These are phyloP conservation scores for Drosophila lacteicornis DNA, from an alignment of 1,140 invertebrate species.

Conservation along the genomic window DNA sequence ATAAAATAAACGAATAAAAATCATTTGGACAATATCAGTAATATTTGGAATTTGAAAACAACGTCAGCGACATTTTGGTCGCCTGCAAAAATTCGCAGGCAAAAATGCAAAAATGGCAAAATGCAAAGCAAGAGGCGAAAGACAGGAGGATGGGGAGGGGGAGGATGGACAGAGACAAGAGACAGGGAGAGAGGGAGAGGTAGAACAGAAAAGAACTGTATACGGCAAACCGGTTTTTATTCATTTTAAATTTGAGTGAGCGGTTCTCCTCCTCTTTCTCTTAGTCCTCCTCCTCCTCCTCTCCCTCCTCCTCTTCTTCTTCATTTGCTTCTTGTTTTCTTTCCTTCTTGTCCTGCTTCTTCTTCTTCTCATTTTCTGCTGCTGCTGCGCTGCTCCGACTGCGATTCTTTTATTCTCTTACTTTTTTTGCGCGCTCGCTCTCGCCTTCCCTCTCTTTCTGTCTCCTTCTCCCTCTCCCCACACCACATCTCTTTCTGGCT, in stretches of 20 bases:
- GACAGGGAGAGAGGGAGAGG: conserved; percentile 1
- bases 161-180: conserved; percentile 8
- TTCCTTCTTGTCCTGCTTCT: conserved; percentile 7
- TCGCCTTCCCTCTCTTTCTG: conserved; percentile 20
- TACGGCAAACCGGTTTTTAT: conserved; percentile 69
- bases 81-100: conserved; percentile 23
- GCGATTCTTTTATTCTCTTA: conserved; percentile 50
- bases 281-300: neutral
- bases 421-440: conserved; percentile 11
- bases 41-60: no score
- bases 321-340: conserved; percentile 8
- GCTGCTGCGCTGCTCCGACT: conserved; percentile 25
- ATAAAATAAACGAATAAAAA: neutral
- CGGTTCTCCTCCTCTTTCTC: conserved; percentile 30
- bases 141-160: conserved; percentile 1
- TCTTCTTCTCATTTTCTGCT: conserved; percentile 26
- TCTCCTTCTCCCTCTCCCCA: neutral
- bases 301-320: neutral
- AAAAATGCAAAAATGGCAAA: conserved; percentile 34
- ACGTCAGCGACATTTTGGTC: conserved; percentile 23
- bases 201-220: conserved; percentile 58
- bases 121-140: conserved; percentile 24
- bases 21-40: neutral
- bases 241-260: conserved; percentile 61
- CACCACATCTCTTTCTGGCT: conserved; percentile 14